Base-by-base conservation (phyloP, 2,888 invertebrate species). In the Leptinotarsa haldemani region DNA sequence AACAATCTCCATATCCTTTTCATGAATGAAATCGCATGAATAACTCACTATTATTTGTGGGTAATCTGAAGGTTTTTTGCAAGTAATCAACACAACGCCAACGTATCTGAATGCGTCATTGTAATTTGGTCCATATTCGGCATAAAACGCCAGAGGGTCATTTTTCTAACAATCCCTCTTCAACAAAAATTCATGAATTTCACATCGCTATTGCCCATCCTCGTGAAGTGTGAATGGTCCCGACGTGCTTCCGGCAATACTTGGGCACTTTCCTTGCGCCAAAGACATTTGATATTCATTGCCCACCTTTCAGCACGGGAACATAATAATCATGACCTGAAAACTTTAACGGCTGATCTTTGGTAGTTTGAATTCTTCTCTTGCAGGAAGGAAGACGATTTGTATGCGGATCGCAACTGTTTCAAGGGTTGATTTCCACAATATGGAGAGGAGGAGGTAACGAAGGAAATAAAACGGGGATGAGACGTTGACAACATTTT, bases 241-340 rank as follows among this genome's bases (percentile, higher is more conserved):
- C n/a, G n/a, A 61, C 61, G 61, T 61, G 61, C 61, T 18, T n/a
- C 61, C 25, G 40, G 61, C 61, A 61, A 16, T 30, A n/a, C 61
- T 40, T 61, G 16, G 61, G 15, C 61, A 30, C 16, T 40, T 56
- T n/a, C 3, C 30, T n/a, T n/a, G 30, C n/a, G 61, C n/a, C 30
- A n/a, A 40, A 61, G 61, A 30, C 61, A 61, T 61, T 61, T 61
- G 30, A 61, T 61, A 61, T 61, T 61, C 61, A 61, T 61, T 61
- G 61, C 61, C 61, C 61, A 61, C 61, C 61, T 61, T 61, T 61
- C 61, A 61, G 61, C 61, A 40, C 40, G 9, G 16, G 40, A 61
- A 30, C 61, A 61, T 61, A 61, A 61, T 61, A 61, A 40, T 61
- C 61, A 61, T 61, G 61, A 61, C 61, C 61, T 40, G 30, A 25